Conservation (phyloP, 2,797 vertebrate species). For the Xenentodon cancila region DNA sequence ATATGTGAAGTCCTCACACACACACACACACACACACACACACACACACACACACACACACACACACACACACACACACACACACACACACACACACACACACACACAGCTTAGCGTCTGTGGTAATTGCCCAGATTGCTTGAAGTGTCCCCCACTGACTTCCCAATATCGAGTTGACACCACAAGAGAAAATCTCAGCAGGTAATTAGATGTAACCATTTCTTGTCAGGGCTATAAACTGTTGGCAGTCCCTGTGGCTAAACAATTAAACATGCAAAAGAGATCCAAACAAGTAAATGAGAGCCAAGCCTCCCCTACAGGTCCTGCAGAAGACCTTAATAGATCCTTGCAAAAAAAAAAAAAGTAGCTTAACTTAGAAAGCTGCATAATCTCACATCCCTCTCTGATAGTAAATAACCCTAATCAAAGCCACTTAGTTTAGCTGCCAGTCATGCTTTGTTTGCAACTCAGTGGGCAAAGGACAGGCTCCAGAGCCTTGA, state of each 20-base stretch:
- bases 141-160: constrained; percentile 61
- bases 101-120: constrained; percentile 56
- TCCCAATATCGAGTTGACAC: constrained; percentile 55
- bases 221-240: constrained; percentile 57
- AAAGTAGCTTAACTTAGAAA: constrained; percentile 5
- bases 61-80: no score
- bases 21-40: constrained; percentile 46
- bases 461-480: neutral
- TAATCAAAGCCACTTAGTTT: neutral
- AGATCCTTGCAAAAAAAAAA: neutral
- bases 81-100: constrained; percentile 23
- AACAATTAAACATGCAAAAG: constrained; percentile 46
- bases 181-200: constrained; percentile 57
- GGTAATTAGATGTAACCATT: constrained; percentile 69
- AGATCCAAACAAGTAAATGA: constrained; percentile 10
- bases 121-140: constrained; percentile 72
- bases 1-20: neutral
- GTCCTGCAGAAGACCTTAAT: constrained; percentile 11
- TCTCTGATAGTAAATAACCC: neutral
- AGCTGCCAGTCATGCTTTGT: neutral
- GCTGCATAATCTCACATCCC: neutral
- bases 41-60: no score
- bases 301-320: constrained; percentile 28
- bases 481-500: neutral
- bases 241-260: constrained; percentile 51